A percentile compares a stretch with the other conserved stretches of the same genome.
Conservation (phyloP, 2,888 invertebrate genomes). For the Mycalesis mineus region DNA sequence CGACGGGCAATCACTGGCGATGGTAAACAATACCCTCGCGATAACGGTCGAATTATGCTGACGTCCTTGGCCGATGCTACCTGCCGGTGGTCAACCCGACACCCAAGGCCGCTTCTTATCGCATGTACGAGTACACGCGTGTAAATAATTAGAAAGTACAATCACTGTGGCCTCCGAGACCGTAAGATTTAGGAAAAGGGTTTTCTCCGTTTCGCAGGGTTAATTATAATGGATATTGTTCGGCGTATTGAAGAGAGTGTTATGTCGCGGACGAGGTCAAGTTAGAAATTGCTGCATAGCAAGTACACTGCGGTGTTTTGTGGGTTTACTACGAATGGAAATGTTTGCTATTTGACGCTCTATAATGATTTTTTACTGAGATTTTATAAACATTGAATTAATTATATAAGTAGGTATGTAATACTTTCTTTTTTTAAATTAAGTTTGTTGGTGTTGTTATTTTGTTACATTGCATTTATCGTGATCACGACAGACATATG, state of each 20-base stretch:
- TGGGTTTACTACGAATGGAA: conserved; percentile 53
- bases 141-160: conserved; percentile 45
- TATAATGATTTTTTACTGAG: conserved; percentile 18
- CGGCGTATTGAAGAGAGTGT: conserved; percentile 44
- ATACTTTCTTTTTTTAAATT: too few relatives aligned
- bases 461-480: too few relatives aligned
- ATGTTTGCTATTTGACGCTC: conserved; percentile 13
- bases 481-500: too few relatives aligned
- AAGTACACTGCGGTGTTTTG: conserved; percentile 71
- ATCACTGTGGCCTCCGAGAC: conserved; percentile 16
- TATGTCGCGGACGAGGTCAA: conserved; percentile 61
- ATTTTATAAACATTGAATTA: too few relatives aligned
- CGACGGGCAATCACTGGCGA: conserved; percentile 56
- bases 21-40: conserved; percentile 49
- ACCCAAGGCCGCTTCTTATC: conserved; percentile 62
- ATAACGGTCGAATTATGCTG: conserved; percentile 53
- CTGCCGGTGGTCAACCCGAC: conserved; percentile 39
- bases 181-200: conserved; percentile 13
- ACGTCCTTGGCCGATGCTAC: conserved; percentile 65
- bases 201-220: conserved; percentile 33
- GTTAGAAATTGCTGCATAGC: conserved; percentile 72
- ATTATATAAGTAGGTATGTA: too few relatives aligned
- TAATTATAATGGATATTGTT: conserved; percentile 38
- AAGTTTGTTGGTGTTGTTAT: too few relatives aligned
- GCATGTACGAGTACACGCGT: conserved; percentile 64